Evolutionary conservation across 2,888 invertebrate genomes (phyloP), one percentile per base, ranked within the genome.

Genomic region (Cheilosia scutellata): DNA sequence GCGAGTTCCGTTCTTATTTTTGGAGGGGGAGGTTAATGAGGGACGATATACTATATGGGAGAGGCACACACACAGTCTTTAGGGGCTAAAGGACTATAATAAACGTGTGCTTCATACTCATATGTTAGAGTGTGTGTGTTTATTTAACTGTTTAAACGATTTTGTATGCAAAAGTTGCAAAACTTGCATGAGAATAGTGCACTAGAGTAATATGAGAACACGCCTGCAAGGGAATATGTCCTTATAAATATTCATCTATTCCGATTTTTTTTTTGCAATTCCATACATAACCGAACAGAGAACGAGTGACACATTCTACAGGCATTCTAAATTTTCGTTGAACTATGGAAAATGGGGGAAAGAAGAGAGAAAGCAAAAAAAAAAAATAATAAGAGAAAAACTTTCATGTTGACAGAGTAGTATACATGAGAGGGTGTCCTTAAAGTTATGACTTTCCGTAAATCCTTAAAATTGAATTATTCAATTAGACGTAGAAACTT

Each of bases 171-270:
- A 62, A 78, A 37, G 53, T 70, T 44, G 11, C 58, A 68, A 20
- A 55, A 62, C 42, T 70, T 72, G 71, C 77, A 63, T n/a, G 70
- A 40, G 75, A 68, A 76, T 82, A 75, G 70, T 65, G 77, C 77
- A 82, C 58, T 60, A 16, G 60, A 65, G 60, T 37, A 65, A 65
- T 44, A 51, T 42, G 57, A 65, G 71, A 53, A 40, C 37, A 71
- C 51, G 13, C 65, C 65, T 66, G 53, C 55, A 40, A 66, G 66
- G 40, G 60, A 77, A 72, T 37, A 37, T 71, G 66, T 72, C 44
- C 77, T 77, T 71, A 82, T 77, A 72, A 82, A 82, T 82, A 82
- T 82, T 75, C 82, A 82, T 82, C 16, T 47, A 9, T 37, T 47
- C 57, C 25, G 13, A 42, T 55, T 68, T 42, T 68, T 37, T 62